phyloP scores from a whole-genome alignment of 2,113 vertebrate genomes.

The Nymphicus hollandicus region DNA sequence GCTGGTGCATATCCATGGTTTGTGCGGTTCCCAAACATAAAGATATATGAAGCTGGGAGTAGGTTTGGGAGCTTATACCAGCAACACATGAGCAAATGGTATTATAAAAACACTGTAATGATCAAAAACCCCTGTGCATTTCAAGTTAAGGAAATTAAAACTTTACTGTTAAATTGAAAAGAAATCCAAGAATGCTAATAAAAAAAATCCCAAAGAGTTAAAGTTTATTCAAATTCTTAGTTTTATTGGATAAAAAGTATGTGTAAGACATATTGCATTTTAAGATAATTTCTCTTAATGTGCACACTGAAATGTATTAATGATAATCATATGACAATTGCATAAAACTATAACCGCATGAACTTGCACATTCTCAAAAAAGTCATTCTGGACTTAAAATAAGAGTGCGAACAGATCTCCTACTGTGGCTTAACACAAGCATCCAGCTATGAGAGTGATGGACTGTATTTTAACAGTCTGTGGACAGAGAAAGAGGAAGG shows the following conservation, averaged over 20 bases:
- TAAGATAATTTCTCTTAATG: background rate
- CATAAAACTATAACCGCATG: background rate
- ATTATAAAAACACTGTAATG: background rate
- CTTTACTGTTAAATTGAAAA: background rate
- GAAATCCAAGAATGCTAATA: background rate
- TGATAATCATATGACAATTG: background rate
- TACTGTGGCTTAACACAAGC: background rate
- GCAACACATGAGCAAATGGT: background rate
- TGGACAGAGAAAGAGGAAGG: background rate
- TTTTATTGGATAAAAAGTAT: background rate
- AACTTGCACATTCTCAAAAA: background rate
- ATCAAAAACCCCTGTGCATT: background rate
- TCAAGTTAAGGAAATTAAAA: background rate
- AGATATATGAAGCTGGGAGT: background rate
- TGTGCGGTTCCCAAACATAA: background rate
- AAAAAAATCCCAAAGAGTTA: background rate
- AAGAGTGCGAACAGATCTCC: background rate
- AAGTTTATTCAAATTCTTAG: background rate
- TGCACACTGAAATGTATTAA: background rate
- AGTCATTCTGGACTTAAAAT: background rate
- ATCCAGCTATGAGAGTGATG: background rate
- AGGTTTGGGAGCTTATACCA: background rate
- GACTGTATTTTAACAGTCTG: background rate
- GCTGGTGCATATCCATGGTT: fast-evolving
- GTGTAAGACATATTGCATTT: background rate